Base-by-base conservation (phyloP, 1,140 invertebrate genomes). In the Drosophila bipectinata region DNA sequence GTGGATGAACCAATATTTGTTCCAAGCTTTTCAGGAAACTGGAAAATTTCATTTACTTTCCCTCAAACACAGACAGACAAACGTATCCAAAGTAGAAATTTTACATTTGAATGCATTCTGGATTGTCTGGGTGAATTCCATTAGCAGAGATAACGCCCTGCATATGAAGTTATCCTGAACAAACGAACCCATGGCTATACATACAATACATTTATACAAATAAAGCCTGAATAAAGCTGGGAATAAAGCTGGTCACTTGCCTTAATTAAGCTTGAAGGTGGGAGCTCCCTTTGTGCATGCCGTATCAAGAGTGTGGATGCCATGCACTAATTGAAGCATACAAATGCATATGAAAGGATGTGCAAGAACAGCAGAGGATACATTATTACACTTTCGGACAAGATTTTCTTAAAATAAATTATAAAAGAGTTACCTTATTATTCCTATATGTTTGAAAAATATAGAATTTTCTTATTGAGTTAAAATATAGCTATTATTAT, bases 281-380 rank as follows among this genome's bases (percentile, higher is more conserved):
- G 39, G 34, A 34, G 7, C 9, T 26, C 48, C 71, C 21, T 53
- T 44, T 48, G 52, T 69, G 51, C 47, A 21, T 6, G 30, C 30
- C 8, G 18, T 52, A 37, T 14, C 18, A 7, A 15, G 26, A 51
- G 57, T 26, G 34, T 30, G 57, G 57, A 52, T 63, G 34, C n/a
- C 7, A 9, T 34, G 61, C 32, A 51, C 72, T 67, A 76, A 76
- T 76, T 75, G 54, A 75, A 75, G 74, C 72, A 67, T 58, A 37
- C 34, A 37, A 9, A 54, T 75, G 53, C 56, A 51, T 28, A 37
- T 14, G 10, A 34, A 21, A 9, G 26, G 41, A 30, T 34, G 18
- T 10, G 37, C 14, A n/a, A 4, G 1, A 6, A 39, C 57, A 39
- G 47, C 2, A 7, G 6, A 15, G 41, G 15, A 15, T 9, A 9